Conservation (phyloP, 2,888 invertebrate species). For the Cephus sareptanus region DNA sequence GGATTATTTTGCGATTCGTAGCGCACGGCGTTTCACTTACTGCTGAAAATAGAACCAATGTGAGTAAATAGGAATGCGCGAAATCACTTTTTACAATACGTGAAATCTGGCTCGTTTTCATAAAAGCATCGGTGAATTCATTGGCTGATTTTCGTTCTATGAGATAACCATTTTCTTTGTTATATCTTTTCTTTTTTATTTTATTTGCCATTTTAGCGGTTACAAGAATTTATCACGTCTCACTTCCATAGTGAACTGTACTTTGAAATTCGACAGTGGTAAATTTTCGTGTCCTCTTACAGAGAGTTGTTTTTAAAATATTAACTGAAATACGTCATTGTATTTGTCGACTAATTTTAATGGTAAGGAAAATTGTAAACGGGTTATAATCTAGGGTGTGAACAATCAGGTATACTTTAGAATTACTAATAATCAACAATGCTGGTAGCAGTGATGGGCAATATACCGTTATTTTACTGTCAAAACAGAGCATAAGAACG, state of each 20-base stretch:
- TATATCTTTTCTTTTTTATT: background rate
- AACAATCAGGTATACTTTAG: background rate
- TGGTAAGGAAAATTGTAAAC: background rate
- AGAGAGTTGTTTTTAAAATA: background rate
- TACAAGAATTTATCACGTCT: background rate
- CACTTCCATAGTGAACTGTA: background rate
- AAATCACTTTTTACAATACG: background rate
- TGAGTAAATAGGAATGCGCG: background rate
- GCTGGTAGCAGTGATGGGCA: background rate
- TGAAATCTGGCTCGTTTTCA: background rate
- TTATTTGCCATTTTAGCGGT: background rate
- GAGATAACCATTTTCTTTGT: background rate
- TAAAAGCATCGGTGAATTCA: background rate
- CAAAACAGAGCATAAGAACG: conserved; percentile 63
- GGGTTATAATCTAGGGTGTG: background rate
- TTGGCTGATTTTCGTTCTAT: background rate
- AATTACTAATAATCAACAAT: background rate
- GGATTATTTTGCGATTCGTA: background rate
- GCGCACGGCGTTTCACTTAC: background rate
- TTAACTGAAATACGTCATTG: background rate
- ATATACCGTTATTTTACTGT: background rate
- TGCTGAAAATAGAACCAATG: background rate
- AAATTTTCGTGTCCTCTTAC: background rate
- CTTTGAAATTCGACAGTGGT: background rate
- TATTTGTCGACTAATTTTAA: background rate